Base-by-base conservation (phyloP, 2,113 vertebrate genomes). In the Gasterosteus nipponicus region DNA sequence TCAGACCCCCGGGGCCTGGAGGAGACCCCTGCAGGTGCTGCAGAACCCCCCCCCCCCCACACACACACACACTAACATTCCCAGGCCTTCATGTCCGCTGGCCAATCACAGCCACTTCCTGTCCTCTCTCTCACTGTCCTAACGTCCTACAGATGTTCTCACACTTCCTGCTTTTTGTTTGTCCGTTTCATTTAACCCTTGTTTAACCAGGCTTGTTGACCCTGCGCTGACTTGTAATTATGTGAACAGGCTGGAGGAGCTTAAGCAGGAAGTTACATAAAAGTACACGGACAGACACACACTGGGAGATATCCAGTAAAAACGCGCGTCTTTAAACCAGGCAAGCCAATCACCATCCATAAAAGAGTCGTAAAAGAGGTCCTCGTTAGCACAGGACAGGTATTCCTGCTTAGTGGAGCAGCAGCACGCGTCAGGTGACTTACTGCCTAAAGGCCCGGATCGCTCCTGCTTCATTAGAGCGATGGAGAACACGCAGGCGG, bases 91-190 rank as follows among this genome's bases (percentile, higher is more conserved):
- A 67, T 76, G 71, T 75, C 68, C 31, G 22, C 54, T 72, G 69
- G 53, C 77, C 74, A 74, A 35, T 80, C 53, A 42, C 4, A 73
- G 62, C 68, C 67, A 69, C 59, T 85, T 89, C 84, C 77, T 84
- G 86, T 77, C 80, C 44, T 35, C 39, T 63, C 22, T 42, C 9
- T 10, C 53, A 26, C 57, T 39, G 51, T 78, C 84, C 51, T 77
- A 84, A 86, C 80, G 2, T 75, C 41, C 78, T 83, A 69, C 84
- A 89, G 87, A 86, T 88, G 89, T 85, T 86, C 80, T 33, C 73
- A 6, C 81, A 62, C 76, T 72, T 31, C 3, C 42, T 67, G 60
- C 63, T 42, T 69, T 61, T 54, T 67, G 68, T 77, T 77, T 72
- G 58, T 59, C 60, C 61, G 6, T 65, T 68, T 0, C 26, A 4